phyloP scores from a whole-genome alignment of 2,888 invertebrate species.

The Metalampra italica region DNA sequence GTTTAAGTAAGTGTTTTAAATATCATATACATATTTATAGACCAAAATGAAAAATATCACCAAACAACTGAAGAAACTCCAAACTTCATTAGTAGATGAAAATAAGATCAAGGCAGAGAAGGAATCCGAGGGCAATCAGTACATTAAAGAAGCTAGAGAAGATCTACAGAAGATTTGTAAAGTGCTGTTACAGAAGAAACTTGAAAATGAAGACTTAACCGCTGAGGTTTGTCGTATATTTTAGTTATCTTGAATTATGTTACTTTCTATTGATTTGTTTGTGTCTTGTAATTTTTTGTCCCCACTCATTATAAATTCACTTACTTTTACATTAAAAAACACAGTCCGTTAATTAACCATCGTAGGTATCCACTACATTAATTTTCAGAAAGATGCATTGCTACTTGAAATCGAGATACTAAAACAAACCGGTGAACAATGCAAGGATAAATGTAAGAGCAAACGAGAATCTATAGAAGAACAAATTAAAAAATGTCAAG shows the following conservation, averaged over 20 bases:
- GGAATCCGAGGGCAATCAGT: conserved; percentile 44
- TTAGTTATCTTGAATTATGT: not conserved
- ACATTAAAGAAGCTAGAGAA: conserved; percentile 52
- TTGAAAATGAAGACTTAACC: conserved; percentile 55
- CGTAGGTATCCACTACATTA: not conserved
- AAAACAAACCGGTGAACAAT: conserved; percentile 37
- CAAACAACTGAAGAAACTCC: conserved; percentile 27
- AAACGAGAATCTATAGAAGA: conserved; percentile 38
- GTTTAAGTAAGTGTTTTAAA: no score
- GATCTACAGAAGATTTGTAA: conserved; percentile 56
- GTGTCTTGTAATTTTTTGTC: no score
- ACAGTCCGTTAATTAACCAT: no score
- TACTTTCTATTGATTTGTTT: no score
- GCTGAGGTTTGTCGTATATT: conserved; percentile 49
- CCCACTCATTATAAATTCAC: no score
- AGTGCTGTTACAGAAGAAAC: conserved; percentile 48
- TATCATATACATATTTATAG: conserved; percentile 26
- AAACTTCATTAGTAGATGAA: conserved; percentile 33
- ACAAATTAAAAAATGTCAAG: conserved; percentile 40
- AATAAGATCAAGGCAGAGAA: conserved; percentile 36
- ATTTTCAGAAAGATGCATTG: conserved; percentile 49
- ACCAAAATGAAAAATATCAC: conserved; percentile 30
- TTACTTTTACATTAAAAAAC: no score
- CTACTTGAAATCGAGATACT: conserved; percentile 47
- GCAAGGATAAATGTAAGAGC: conserved; percentile 48